These are phyloP conservation scores for Bombus waltoni DNA, from an alignment of 1,140 invertebrate genomes.

Conservation along the genomic window DNA sequence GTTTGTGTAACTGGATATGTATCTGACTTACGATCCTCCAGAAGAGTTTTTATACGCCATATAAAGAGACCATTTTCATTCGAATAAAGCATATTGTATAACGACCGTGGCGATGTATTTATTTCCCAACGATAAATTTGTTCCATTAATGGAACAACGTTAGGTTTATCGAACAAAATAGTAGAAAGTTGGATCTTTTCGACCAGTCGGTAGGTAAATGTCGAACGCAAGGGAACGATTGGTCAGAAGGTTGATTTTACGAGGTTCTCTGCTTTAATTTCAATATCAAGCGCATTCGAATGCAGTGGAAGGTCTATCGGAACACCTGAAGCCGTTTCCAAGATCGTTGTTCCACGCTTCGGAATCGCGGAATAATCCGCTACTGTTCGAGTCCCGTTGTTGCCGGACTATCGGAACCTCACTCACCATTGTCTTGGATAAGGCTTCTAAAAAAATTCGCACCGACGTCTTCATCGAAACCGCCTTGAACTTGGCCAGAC, in stretches of 20 bases:
- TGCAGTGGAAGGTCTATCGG: constrained; percentile 1
- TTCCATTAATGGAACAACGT: neutral
- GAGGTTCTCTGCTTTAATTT: neutral
- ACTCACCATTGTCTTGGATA: constrained; percentile 45
- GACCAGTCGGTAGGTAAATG: neutral
- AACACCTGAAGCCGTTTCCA: constrained; percentile 7
- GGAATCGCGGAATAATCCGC: constrained; percentile 38
- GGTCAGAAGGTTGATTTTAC: neutral
- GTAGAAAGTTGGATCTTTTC: neutral
- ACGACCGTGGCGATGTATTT: too few species aligned
- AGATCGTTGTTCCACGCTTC: constrained; percentile 33
- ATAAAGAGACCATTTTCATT: too few species aligned
- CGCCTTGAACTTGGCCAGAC: constrained; percentile 19
- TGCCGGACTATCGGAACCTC: constrained; percentile 44
- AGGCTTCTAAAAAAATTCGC: constrained; percentile 39
- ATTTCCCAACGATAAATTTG: too few species aligned
- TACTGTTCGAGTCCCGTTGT: constrained; percentile 49
- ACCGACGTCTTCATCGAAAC: constrained; percentile 48
- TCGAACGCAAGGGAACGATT: neutral
- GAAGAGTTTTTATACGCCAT: too few species aligned
- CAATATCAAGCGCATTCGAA: constrained; percentile 2
- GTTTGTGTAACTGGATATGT: neutral
- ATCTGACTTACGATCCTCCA: neutral
- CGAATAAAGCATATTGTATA: too few species aligned
- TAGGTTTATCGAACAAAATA: neutral